Evolutionary conservation across 2,888 invertebrate species (phyloP).

Genomic region (Acanthosoma haemorrhoidale): DNA sequence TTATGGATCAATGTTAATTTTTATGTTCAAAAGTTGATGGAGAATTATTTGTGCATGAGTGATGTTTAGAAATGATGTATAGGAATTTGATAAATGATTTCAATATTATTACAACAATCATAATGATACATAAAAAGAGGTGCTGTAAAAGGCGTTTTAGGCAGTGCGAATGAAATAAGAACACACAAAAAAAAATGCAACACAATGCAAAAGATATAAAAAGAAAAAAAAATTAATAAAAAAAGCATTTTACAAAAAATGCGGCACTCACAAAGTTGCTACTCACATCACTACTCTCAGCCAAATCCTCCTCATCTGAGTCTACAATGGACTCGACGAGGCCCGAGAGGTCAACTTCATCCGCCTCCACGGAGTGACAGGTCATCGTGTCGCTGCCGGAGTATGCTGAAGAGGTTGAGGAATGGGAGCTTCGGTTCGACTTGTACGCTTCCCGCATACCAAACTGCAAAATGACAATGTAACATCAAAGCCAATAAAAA

Average conservation of each 20-base stretch:
- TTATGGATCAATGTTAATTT: no score
- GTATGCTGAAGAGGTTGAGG: conserved; percentile 92
- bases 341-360: conserved; percentile 86
- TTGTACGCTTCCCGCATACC: conserved; percentile 48
- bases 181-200: neutral
- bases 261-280: neutral
- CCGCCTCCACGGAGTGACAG: conserved; percentile 67
- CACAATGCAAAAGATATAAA: neutral
- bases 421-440: conserved; percentile 74
- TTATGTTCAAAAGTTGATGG: no score
- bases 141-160: no score
- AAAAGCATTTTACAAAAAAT: neutral
- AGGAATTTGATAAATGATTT: no score
- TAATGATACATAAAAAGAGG: no score
- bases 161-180: no score
- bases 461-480: conserved; percentile 32
- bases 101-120: no score
- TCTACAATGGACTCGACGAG: conserved; percentile 93
- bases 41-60: no score
- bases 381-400: conserved; percentile 96
- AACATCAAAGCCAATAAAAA: no score
- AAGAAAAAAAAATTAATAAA: neutral
- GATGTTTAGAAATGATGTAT: no score
- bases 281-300: conserved; percentile 75
- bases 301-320: conserved; percentile 90